Base-by-base conservation (phyloP, 2,888 invertebrate genomes). In the Sycophila texana region DNA sequence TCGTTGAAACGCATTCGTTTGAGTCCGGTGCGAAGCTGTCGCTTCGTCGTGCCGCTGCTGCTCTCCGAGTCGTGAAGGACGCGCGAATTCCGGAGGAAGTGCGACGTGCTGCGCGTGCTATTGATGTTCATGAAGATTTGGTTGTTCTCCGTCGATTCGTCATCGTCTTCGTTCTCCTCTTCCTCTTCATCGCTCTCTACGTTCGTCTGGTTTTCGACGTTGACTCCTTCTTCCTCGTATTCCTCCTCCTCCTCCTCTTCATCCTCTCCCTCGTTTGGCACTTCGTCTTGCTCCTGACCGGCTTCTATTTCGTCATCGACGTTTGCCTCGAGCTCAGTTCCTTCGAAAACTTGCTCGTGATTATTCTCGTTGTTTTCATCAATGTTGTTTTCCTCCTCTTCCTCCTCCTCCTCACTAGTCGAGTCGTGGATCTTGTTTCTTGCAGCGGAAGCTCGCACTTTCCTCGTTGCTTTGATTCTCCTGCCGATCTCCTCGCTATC, bases 1-100 rank as follows among this genome's bases (percentile, higher is more conserved):
- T 91, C 90, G 67, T 88, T 89, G 76, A 90, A 89, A 66, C 86
- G 84, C 53, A 88, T 87, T 26, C 90, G 87, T 82, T 90, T 91
- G 13, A 85, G 84, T 3, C 47, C 72, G 13, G 53, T 74, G 30
- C 71, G 79, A 2, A 66, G 58, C 18, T 75, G 75, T 26, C 70
- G 71, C 18, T 75, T 76, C 1, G 10, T 22, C 12, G 13, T 13
- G 16, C 65, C 57, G 72, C 26, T 63, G 18, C 61, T 74, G 7
- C 67, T 71, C 4, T 82, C 80, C 0, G 83, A 81, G 18, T 77
- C 75, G 4, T 66, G 72, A 4, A 80, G 77, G 13, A 58, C n/a
- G 4, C 73, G 80, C 2, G 63, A 49, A 13, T 73, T 81, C 13
- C 74, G 81, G 0, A 51, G 5, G 10, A 16, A 7, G 13, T 60